Evolutionary conservation across 2,797 vertebrate species (phyloP).

Genomic region (Rhabdomys pumilio): DNA sequence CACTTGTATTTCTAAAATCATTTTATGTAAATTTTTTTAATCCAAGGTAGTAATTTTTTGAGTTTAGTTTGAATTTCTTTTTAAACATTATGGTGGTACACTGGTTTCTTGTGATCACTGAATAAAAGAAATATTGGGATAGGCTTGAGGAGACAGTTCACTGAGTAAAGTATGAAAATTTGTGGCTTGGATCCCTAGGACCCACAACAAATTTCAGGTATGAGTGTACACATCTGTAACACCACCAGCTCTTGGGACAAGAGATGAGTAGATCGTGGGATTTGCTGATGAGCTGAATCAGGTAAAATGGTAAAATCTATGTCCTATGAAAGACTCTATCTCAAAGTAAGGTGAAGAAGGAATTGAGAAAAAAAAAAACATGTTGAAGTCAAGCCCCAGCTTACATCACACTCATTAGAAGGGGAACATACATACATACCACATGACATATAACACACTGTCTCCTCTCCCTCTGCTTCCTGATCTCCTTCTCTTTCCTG

Average conservation of each 20-base stretch:
- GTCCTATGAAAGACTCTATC: background rate
- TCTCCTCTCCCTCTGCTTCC: background rate
- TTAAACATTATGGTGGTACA: background rate
- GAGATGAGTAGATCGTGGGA: background rate
- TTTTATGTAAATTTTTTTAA: constrained; percentile 52
- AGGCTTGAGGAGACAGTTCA: background rate
- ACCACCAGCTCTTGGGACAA: background rate
- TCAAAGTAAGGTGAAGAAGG: background rate
- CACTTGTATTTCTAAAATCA: constrained; percentile 63
- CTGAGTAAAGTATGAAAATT: background rate
- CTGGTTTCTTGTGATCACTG: background rate
- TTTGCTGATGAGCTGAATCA: no score
- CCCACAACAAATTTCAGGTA: background rate
- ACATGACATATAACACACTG: background rate
- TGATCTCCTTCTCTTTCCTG: background rate
- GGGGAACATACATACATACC: no score
- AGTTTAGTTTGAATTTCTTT: background rate
- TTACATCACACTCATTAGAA: background rate
- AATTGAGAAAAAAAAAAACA: background rate
- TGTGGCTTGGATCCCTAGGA: background rate
- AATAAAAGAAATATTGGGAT: background rate
- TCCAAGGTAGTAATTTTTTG: background rate
- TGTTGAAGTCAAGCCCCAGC: background rate
- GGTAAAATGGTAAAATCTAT: background rate
- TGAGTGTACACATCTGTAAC: no score